A percentile compares a stretch with the other conserved stretches of the same genome.
Evolutionary conservation across 1,140 invertebrate genomes (phyloP).

Genomic region (Cydia fagiglandana): DNA sequence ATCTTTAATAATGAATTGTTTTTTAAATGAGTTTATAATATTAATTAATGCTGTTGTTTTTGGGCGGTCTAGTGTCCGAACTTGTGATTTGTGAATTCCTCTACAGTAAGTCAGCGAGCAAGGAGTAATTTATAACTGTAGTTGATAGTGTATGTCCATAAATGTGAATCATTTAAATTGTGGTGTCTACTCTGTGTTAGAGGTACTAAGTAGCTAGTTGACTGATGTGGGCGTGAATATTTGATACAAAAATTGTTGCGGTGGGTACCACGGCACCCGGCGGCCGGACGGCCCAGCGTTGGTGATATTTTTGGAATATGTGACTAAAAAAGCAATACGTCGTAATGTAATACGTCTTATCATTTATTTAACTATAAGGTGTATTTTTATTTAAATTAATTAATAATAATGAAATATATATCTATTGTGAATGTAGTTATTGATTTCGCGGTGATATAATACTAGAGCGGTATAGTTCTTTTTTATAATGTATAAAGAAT

Average conservation of each 20-base stretch:
- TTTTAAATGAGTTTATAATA: neutral
- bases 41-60: neutral
- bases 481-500: constrained; percentile 79
- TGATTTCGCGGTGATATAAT: constrained; percentile 76
- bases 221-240: constrained; percentile 70
- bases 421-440: constrained; percentile 78
- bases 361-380: constrained; percentile 73
- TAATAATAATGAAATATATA: constrained; percentile 64
- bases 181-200: constrained; percentile 78
- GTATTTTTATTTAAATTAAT: constrained; percentile 72
- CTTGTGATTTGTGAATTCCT: constrained; percentile 37
- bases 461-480: constrained; percentile 75
- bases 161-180: constrained; percentile 77
- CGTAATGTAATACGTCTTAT: constrained; percentile 82
- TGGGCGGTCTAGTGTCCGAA: constrained; percentile 31
- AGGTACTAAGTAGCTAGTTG: constrained; percentile 71
- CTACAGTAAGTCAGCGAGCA: constrained; percentile 62
- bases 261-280: constrained; percentile 42
- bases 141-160: constrained; percentile 74
- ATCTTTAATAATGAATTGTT: neutral
- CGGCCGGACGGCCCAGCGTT: constrained; percentile 55
- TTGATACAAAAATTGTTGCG: constrained; percentile 69
- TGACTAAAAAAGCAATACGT: constrained; percentile 85
- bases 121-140: constrained; percentile 58
- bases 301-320: constrained; percentile 85